Evolutionary conservation across 2,888 invertebrate genomes (phyloP), one percentile per base, ranked within the genome.

Genomic region (Eupelmus urozonus): DNA sequence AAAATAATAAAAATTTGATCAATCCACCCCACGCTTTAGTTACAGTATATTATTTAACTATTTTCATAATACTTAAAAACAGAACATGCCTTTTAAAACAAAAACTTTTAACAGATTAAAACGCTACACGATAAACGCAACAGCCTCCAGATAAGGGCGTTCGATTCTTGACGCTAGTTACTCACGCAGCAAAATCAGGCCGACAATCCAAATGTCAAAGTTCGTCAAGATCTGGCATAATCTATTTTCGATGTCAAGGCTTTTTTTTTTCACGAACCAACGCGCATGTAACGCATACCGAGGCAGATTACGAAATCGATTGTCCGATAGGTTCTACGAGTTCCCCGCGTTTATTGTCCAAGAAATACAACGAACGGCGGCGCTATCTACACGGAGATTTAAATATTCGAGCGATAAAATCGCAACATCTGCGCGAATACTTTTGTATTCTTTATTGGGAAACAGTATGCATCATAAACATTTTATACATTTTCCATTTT

Each of bases 241-340:
- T 62, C 60, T 18, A 62, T 40, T 63, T 63, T 63, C 23, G 7
- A 16, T 13, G 63, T 42, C 20, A 63, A 63, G 16, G 13, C 23
- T 23, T 63, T 45, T 60, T 34, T 63, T n/a, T 16, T 23, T 45
- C 23, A 23, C 34, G 9, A 9, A 34, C 3, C 2, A 25, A 18
- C 4, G 20, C 53, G 51, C 51, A 18, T 9, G 9, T 40, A 25
- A 45, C 25, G 18, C 9, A 34, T 7, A 13, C 40, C 34, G 11
- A 18, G 60, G 2, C 18, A 18, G 34, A 42, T 23, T 42, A 5
- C 4, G 16, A 45, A 63, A 63, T 63, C 34, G 63, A 63, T 45
- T 63, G 9, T 16, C 20, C 45, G 63, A 25, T 62, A 20, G 29
- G 18, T 1, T 51, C n/a, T 23, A 11, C 55, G 25, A 13, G 25